Conservation (phyloP, 2,113 vertebrate genomes). For the Thunnus thynnus region DNA sequence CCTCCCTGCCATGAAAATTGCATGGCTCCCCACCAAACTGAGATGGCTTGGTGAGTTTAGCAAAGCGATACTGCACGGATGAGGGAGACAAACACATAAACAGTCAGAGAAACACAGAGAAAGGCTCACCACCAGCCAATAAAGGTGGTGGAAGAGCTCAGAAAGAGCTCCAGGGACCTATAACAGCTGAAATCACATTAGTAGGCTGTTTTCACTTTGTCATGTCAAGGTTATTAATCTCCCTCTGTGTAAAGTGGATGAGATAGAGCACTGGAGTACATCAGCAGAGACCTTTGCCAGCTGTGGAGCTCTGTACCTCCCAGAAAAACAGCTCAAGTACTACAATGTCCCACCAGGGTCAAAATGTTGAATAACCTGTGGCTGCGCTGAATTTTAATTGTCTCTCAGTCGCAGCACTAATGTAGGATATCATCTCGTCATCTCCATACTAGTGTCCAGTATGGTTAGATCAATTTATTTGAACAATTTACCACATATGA, state of each 20-base stretch:
- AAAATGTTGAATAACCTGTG: conserved; percentile 14
- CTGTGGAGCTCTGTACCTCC: conserved; percentile 19
- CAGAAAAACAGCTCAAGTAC: conserved; percentile 25
- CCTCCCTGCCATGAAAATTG: conserved; percentile 83
- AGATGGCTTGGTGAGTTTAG: conserved; percentile 86
- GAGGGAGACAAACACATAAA: conserved; percentile 37
- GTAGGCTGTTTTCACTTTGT: conserved; percentile 70
- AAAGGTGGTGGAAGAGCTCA: conserved; percentile 35
- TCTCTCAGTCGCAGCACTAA: not conserved
- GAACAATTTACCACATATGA: too few relatives aligned
- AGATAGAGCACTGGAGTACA: conserved; percentile 54
- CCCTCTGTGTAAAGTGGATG: conserved; percentile 64
- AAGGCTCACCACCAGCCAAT: conserved; percentile 6
- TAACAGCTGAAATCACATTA: conserved; percentile 70
- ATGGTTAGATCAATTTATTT: not conserved
- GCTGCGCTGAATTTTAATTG: not conserved
- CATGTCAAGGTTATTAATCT: conserved; percentile 76
- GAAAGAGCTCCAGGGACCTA: conserved; percentile 45
- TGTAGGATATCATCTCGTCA: not conserved
- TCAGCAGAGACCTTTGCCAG: conserved; percentile 52
- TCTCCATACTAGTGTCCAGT: too few relatives aligned
- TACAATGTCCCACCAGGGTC: conserved; percentile 10
- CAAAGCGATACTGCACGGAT: conserved; percentile 88
- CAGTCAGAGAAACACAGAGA: conserved; percentile 44
- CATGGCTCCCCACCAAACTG: conserved; percentile 91